Evolutionary conservation across 2,797 vertebrate genomes (phyloP).

Genomic region (Acropternis orthonyx): DNA sequence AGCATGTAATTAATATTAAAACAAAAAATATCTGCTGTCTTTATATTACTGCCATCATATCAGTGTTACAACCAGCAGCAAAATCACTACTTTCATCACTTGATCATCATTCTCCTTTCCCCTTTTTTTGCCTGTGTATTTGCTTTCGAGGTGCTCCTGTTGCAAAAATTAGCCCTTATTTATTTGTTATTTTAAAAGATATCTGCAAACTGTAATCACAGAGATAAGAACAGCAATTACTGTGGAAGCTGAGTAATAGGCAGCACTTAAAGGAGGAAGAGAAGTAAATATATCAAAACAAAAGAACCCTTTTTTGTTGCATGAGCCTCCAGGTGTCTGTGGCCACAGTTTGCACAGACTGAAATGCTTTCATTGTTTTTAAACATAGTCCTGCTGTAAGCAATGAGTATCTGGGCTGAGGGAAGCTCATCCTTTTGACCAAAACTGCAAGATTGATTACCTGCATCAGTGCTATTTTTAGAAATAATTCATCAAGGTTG

Average conservation of each 20-base stretch:
- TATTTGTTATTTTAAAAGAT: not conserved
- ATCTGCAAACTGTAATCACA: not conserved
- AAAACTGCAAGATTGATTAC: conserved; percentile 55
- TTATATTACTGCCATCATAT: not conserved
- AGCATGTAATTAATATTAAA: not conserved
- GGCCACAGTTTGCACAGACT: not conserved
- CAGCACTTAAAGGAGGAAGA: not conserved
- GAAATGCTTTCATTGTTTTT: not conserved
- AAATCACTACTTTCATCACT: not conserved
- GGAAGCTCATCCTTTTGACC: conserved; percentile 33
- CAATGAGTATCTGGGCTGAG: conserved; percentile 39
- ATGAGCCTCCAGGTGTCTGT: not conserved
- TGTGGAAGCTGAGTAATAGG: not conserved
- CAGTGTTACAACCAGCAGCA: not conserved
- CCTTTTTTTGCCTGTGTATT: not conserved
- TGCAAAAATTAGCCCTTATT: not conserved
- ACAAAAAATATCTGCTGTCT: not conserved
- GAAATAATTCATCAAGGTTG: conserved; percentile 65
- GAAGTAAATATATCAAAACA: not conserved
- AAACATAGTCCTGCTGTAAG: conserved; percentile 5
- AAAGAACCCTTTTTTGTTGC: not conserved
- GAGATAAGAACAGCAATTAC: not conserved
- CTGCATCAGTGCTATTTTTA: conserved; percentile 33
- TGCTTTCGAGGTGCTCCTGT: not conserved
- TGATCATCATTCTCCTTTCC: not conserved